Percentiles rank a stretch among this genome's conserved stretches.
Evolutionary conservation across 2,797 vertebrate species (phyloP).

Genomic region (Botia almorhae): DNA sequence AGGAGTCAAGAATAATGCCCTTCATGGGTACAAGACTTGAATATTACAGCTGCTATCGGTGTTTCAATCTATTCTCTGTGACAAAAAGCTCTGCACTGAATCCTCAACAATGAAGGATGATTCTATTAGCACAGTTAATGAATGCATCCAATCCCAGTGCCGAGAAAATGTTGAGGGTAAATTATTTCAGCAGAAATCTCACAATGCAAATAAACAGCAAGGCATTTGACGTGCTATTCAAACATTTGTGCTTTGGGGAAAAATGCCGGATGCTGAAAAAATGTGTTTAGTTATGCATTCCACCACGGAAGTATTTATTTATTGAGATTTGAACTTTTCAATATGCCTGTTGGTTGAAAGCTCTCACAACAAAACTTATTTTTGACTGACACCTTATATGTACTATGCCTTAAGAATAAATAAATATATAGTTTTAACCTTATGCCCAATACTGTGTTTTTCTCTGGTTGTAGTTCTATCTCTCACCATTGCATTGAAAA

Average conservation of each 20-base stretch:
- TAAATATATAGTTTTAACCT: too few species aligned
- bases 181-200: neutral
- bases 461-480: slow-evolving; percentile 26
- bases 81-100: neutral
- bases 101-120: neutral
- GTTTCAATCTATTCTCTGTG: neutral
- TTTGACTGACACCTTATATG: neutral
- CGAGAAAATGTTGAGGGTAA: slow-evolving; percentile 5
- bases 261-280: neutral
- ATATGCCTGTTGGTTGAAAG: neutral
- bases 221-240: slow-evolving; percentile 1
- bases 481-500: slow-evolving; percentile 35
- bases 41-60: neutral
- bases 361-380: neutral
- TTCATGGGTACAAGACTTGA: neutral
- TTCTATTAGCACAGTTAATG: slow-evolving; percentile 1
- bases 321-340: neutral
- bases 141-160: neutral
- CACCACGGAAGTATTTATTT: neutral
- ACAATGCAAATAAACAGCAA: neutral
- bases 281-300: slow-evolving; percentile 2
- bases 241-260: neutral
- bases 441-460: slow-evolving; percentile 23
- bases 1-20: neutral
- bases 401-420: neutral